Conservation (phyloP, 2,888 invertebrate genomes). For the Pammene fasciana region DNA sequence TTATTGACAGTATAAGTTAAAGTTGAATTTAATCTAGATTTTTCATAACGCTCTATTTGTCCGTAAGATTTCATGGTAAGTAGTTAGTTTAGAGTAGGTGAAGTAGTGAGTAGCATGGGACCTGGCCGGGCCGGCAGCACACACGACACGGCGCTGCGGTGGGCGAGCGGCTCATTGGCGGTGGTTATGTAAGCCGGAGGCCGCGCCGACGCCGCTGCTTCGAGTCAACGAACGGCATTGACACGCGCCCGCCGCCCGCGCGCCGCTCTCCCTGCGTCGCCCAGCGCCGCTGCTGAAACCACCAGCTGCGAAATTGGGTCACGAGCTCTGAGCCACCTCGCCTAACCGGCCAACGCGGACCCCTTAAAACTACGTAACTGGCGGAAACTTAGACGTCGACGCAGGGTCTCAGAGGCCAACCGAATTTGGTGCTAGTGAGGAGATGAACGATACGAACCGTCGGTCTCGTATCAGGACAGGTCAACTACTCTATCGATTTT, state of each 20-base stretch:
- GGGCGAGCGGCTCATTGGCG: slow-evolving; percentile 66
- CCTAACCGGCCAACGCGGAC: slow-evolving; percentile 64
- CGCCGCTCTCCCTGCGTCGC: slow-evolving; percentile 56
- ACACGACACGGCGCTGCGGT: slow-evolving; percentile 20
- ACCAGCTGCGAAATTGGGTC: slow-evolving; percentile 83
- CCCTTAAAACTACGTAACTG: slow-evolving; percentile 56
- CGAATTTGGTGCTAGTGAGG: slow-evolving; percentile 61
- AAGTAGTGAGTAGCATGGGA: slow-evolving; percentile 15
- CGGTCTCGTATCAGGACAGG: slow-evolving; percentile 35
- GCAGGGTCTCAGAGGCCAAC: slow-evolving; percentile 46
- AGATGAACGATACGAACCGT: slow-evolving; percentile 47
- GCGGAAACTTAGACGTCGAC: not conserved
- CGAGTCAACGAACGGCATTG: slow-evolving; percentile 84
- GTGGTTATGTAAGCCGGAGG: slow-evolving; percentile 83
- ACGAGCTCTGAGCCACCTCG: slow-evolving; percentile 77
- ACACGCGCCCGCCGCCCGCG: slow-evolving; percentile 73
- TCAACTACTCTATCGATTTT: slow-evolving; percentile 29
- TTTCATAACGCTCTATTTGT: not conserved
- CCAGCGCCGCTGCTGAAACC: slow-evolving; percentile 79
- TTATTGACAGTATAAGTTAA: too few species aligned
- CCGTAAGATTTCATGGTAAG: not conserved
- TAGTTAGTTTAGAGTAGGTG: slow-evolving; percentile 7
- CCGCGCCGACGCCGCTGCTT: slow-evolving; percentile 77
- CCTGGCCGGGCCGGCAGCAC: slow-evolving; percentile 25
- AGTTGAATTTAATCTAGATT: too few species aligned